phyloP scores from a whole-genome alignment of 2,888 invertebrate genomes.

The Lasius platythorax region DNA sequence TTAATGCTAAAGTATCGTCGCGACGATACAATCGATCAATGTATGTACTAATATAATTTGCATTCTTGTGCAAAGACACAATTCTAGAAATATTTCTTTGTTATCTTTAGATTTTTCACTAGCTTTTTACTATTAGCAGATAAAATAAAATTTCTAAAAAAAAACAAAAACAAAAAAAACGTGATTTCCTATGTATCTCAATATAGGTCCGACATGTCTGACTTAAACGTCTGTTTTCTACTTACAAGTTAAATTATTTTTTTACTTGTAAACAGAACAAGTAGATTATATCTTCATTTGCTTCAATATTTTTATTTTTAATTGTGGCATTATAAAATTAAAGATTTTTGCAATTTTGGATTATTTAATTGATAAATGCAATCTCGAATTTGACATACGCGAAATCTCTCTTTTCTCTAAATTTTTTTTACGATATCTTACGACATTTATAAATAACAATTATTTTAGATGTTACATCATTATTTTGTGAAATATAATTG shows the following conservation, averaged over 20 bases:
- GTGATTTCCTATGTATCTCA: background rate
- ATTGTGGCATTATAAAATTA: constrained; percentile 2
- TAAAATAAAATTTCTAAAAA: background rate
- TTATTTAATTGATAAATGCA: background rate
- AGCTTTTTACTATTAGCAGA: background rate
- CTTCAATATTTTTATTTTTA: background rate
- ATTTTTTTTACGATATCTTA: background rate
- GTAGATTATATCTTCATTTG: background rate
- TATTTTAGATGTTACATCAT: background rate
- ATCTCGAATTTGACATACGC: background rate
- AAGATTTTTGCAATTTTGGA: background rate
- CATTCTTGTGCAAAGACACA: constrained; percentile 48
- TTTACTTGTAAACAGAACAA: background rate
- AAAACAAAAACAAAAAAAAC: background rate
- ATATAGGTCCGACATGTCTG: background rate
- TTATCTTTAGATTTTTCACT: background rate
- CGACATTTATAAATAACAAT: background rate
- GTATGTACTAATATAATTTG: constrained; percentile 18
- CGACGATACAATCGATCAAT: constrained; percentile 49
- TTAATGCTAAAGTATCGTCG: constrained; percentile 65
- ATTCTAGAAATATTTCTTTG: background rate
- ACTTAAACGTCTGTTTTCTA: constrained; percentile 19
- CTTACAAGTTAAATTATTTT: constrained; percentile 1
- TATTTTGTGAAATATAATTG: background rate
- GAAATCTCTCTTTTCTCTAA: background rate